phyloP scores from a whole-genome alignment of 2,888 invertebrate genomes.

The Andrena bicolor region DNA sequence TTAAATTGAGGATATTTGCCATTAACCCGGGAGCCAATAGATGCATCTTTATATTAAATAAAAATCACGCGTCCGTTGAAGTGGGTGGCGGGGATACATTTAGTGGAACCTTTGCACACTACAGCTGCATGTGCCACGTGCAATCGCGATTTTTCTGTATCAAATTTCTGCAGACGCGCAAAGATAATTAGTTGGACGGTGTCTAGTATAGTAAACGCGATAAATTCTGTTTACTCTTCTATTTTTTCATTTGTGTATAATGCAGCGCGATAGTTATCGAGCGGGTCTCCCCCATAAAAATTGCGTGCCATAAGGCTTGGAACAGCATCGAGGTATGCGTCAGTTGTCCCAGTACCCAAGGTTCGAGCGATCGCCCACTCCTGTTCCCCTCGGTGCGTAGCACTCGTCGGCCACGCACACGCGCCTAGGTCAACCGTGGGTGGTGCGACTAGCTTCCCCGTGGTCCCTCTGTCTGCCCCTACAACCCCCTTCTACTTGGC shows the following conservation, averaged over 20 bases:
- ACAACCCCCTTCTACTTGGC: slow-evolving; percentile 22
- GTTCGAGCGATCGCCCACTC: slow-evolving; percentile 11
- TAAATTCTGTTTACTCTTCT: background rate
- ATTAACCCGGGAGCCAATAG: too few relatives aligned
- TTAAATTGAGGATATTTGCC: too few relatives aligned
- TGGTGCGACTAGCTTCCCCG: slow-evolving; percentile 30
- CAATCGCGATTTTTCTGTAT: too few relatives aligned
- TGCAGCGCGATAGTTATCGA: background rate
- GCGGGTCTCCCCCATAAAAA: background rate
- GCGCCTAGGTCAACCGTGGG: slow-evolving; percentile 59
- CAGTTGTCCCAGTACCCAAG: background rate
- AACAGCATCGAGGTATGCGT: background rate
- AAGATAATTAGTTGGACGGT: too few relatives aligned
- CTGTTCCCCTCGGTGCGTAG: slow-evolving; percentile 4
- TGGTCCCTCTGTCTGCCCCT: slow-evolving; percentile 21
- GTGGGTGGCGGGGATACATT: too few relatives aligned
- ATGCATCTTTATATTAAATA: too few relatives aligned
- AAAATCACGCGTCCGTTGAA: too few relatives aligned
- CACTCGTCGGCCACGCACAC: slow-evolving; percentile 42
- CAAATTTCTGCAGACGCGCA: too few relatives aligned
- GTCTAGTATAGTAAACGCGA: background rate
- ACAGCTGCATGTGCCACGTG: too few relatives aligned
- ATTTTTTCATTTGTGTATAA: background rate
- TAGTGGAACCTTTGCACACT: too few relatives aligned
- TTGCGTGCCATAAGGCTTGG: slow-evolving; percentile 4